phyloP scores from a whole-genome alignment of 2,113 vertebrate genomes.

The Notarius quadriscutis region DNA sequence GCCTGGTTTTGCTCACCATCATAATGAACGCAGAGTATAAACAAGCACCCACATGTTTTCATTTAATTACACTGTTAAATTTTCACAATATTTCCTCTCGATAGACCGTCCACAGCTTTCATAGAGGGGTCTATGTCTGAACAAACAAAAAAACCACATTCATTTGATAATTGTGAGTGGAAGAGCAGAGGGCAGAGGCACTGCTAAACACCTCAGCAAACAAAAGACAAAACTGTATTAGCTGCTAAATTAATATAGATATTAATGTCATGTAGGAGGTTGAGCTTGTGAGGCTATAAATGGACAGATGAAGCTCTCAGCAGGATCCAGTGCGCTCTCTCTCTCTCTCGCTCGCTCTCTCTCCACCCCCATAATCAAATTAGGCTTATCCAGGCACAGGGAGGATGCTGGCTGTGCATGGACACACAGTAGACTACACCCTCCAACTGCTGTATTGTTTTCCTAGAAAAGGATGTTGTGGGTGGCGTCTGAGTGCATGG shows the following conservation, averaged over 20 bases:
- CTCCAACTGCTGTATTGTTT: conserved; percentile 72
- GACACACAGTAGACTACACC: conserved; percentile 68
- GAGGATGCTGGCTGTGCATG: conserved; percentile 58
- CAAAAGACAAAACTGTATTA: conserved; percentile 15
- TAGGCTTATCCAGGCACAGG: conserved; percentile 65
- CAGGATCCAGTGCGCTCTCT: conserved; percentile 47
- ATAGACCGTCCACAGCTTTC: conserved; percentile 48
- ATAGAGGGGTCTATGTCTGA: conserved; percentile 58
- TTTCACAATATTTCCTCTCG: conserved; percentile 61
- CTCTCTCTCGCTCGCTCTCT: conserved; percentile 26
- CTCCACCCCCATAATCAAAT: conserved; percentile 65
- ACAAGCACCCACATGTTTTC: conserved; percentile 54
- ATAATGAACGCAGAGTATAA: conserved; percentile 28
- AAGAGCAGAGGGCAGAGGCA: conserved; percentile 45
- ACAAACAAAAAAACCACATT: conserved; percentile 8
- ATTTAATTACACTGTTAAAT: conserved; percentile 63
- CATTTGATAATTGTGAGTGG: not conserved
- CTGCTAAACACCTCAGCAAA: conserved; percentile 39
- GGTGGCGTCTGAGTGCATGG: conserved; percentile 59
- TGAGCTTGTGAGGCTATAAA: conserved; percentile 54
- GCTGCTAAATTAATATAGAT: conserved; percentile 36
- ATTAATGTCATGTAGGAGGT: conserved; percentile 26
- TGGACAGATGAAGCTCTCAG: conserved; percentile 55
- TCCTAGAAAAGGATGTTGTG: conserved; percentile 64
- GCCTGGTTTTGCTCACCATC: conserved; percentile 4